These are phyloP conservation scores for Protonibea diacanthus DNA, from an alignment of 2,797 vertebrate species.

Conservation along the genomic window DNA sequence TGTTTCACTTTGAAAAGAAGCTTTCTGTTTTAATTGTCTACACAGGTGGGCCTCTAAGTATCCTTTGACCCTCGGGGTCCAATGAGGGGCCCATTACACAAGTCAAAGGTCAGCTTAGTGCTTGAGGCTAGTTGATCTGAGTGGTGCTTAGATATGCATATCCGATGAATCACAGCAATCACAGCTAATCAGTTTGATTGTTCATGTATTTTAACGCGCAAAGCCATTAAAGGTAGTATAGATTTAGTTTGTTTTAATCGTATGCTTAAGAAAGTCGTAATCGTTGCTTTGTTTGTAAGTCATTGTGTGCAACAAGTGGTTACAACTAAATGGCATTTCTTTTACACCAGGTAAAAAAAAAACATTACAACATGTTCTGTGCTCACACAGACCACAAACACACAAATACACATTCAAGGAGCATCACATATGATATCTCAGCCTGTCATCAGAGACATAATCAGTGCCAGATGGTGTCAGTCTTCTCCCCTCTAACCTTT, in stretches of 20 bases:
- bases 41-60: slow-evolving; percentile 80
- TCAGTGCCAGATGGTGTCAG: slow-evolving; percentile 80
- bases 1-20: slow-evolving; percentile 57
- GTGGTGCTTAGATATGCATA: slow-evolving; percentile 74
- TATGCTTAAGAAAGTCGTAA: background rate
- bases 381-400: slow-evolving; percentile 34
- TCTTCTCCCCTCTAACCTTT: slow-evolving; percentile 77
- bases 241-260: slow-evolving; percentile 12
- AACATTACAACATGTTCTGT: background rate
- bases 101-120: slow-evolving; percentile 77
- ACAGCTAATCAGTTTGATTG: slow-evolving; percentile 53
- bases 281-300: background rate
- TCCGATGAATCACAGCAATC: slow-evolving; percentile 60
- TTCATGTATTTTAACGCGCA: slow-evolving; percentile 16
- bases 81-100: slow-evolving; percentile 71
- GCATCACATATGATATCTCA: slow-evolving; percentile 48
- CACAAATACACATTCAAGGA: slow-evolving; percentile 32
- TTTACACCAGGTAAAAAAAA: background rate
- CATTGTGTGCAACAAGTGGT: background rate
- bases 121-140: slow-evolving; percentile 75
- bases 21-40: slow-evolving; percentile 77
- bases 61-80: slow-evolving; percentile 68
- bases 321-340: background rate
- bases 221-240: background rate
- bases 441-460: slow-evolving; percentile 77